Evolutionary conservation across 2,797 vertebrate species (phyloP).

Genomic region (Percopsis omiscomaycus): DNA sequence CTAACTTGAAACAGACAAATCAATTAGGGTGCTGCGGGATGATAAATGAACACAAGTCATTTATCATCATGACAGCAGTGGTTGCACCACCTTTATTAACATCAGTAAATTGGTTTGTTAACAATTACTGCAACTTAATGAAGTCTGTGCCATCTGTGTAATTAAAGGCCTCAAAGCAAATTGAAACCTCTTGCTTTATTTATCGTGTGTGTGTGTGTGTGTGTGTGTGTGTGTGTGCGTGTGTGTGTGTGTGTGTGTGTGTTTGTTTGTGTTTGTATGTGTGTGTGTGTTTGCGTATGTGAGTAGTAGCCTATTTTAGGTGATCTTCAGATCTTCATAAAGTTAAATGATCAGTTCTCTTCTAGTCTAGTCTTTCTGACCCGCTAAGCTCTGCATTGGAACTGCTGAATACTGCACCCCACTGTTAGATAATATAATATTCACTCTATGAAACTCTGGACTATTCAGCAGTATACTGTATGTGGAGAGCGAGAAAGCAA

Average conservation of each 20-base stretch:
- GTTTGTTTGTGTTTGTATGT: no score
- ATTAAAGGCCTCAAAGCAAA: conserved; percentile 1
- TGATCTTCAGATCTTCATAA: no score
- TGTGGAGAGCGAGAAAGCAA: background rate
- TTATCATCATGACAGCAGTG: background rate
- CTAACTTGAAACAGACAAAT: conserved; percentile 35
- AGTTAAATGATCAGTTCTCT: no score
- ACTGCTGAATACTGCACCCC: no score
- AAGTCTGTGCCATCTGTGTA: conserved; percentile 11
- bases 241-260: no score
- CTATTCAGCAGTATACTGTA: conserved; percentile 33
- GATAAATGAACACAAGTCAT: conserved; percentile 8
- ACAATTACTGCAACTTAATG: background rate
- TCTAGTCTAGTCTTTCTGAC: no score
- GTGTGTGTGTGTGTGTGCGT: no score
- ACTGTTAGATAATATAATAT: conserved; percentile 21
- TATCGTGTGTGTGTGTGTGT: no score
- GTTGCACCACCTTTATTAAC: background rate
- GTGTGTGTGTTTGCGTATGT: no score
- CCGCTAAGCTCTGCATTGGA: no score
- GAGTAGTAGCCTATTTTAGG: no score
- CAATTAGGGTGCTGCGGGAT: conserved; percentile 11
- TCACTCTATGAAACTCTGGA: conserved; percentile 3
- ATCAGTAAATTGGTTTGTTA: conserved; percentile 14
- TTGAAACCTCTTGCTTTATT: conserved; percentile 1